phyloP scores from a whole-genome alignment of 2,113 vertebrate genomes.

The Mormoops blainvillei region DNA sequence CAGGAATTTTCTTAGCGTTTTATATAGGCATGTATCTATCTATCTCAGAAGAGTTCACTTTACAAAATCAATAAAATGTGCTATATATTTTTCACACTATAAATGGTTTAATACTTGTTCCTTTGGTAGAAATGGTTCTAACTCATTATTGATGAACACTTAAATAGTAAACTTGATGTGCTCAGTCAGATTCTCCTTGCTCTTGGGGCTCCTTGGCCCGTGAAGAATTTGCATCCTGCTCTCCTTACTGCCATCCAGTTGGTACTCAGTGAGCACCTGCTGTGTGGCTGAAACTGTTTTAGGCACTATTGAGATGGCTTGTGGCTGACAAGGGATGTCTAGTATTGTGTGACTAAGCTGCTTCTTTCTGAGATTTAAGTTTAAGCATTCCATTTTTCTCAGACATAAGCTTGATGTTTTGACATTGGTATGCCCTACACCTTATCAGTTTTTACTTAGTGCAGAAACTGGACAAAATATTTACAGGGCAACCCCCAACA shows the following conservation, averaged over 20 bases:
- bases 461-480: not conserved
- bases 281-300: not conserved
- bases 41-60: not conserved
- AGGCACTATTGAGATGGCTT: not conserved
- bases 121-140: not conserved
- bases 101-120: not conserved
- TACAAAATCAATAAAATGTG: not conserved
- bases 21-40: not conserved
- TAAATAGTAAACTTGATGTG: not conserved
- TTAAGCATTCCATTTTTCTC: not conserved
- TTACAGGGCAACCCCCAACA: not conserved
- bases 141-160: not conserved
- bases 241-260: not conserved
- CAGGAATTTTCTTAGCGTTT: not conserved
- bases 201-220: not conserved
- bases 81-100: not conserved
- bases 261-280: not conserved
- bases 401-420: not conserved
- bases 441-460: not conserved
- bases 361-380: not conserved
- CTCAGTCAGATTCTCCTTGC: not conserved
- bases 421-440: not conserved
- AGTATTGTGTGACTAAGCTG: not conserved
- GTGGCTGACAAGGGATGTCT: not conserved
- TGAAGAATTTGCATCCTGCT: not conserved